Evolutionary conservation across 2,113 vertebrate species (phyloP).

Genomic region (Taxidea taxus): DNA sequence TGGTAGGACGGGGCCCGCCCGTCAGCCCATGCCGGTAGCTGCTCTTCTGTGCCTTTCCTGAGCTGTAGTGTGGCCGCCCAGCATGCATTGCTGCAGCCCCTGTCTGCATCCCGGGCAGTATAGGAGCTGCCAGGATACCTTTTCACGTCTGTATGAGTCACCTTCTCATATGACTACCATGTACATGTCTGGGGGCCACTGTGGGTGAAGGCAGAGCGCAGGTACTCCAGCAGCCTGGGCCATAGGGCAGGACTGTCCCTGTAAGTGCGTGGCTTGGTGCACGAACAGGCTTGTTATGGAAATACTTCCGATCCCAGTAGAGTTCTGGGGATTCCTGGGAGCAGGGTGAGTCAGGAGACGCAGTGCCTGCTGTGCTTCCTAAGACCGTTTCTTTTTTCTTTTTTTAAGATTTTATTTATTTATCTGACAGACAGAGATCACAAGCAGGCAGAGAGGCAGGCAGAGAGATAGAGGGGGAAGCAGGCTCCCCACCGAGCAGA

Average conservation of each 20-base stretch:
- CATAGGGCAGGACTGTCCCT: background rate
- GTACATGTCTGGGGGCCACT: accelerated
- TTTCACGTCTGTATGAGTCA: background rate
- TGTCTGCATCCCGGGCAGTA: background rate
- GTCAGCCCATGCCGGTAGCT: accelerated
- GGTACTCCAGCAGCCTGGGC: background rate
- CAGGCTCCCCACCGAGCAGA: no score
- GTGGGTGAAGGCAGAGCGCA: background rate
- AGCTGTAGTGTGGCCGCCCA: background rate
- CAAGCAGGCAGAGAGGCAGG: no score
- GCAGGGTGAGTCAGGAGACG: background rate
- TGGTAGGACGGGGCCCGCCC: background rate
- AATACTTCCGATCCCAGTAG: no score
- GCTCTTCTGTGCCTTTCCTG: background rate
- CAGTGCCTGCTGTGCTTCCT: background rate
- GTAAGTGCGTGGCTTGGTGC: background rate
- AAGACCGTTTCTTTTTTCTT: background rate
- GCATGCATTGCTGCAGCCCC: background rate
- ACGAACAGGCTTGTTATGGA: no score
- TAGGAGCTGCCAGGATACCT: no score
- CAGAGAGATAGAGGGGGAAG: no score
- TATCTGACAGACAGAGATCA: no score
- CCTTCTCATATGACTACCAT: accelerated
- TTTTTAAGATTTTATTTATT: no score
- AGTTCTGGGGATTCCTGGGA: background rate